Base-by-base conservation (phyloP, 2,888 invertebrate genomes). In the Heliothis peltigera region DNA sequence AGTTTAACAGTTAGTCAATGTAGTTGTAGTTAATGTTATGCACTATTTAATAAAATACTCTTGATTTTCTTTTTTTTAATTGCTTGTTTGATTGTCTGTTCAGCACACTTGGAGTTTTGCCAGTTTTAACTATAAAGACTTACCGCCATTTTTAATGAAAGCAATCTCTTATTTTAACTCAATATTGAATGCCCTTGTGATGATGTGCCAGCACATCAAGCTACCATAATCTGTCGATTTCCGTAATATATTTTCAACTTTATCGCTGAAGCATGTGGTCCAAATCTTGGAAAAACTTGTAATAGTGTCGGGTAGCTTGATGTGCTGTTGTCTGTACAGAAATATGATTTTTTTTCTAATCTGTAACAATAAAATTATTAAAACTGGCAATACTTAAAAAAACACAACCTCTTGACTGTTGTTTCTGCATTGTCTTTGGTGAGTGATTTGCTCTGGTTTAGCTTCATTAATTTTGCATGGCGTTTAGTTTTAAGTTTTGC, bases 381-480 rank as follows among this genome's bases (percentile, higher is more conserved):
- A 56, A 70, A 22, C 75, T 74, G 75, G 70, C 59, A 66, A 59
- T 56, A 63, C 60, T 54, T 12, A 39, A 2, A 49, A 10, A 51
- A 35, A 46, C 32, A 61, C 17, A 47, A 46, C 46, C 46, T 53
- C 49, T 53, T 57, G 22, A 61, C 64, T 64, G 64, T 75, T 75
- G 47, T 62, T 46, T 53, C 75, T 60, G 71, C 74, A 75, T 61
- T 73, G 63, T 74, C 39, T 49, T 76, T 80, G 90, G 90, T 90
- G 89, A 90, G 90, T 90, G 82, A 82, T 83, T 84, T 84, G 82
- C 59, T 46, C 21, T 79, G 54, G 69, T 77, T 80, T 68, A 48
- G 81, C 80, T 79, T 80, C 19, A 53, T 53, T 83, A 82, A 83
- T 64, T 62, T 18, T 51, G 79, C 75, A 80, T 70, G 74, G 63